Percentiles rank a stretch among this genome's conserved stretches.
phyloP scores from a whole-genome alignment of 2,113 vertebrate species.

The Strigops habroptila region DNA sequence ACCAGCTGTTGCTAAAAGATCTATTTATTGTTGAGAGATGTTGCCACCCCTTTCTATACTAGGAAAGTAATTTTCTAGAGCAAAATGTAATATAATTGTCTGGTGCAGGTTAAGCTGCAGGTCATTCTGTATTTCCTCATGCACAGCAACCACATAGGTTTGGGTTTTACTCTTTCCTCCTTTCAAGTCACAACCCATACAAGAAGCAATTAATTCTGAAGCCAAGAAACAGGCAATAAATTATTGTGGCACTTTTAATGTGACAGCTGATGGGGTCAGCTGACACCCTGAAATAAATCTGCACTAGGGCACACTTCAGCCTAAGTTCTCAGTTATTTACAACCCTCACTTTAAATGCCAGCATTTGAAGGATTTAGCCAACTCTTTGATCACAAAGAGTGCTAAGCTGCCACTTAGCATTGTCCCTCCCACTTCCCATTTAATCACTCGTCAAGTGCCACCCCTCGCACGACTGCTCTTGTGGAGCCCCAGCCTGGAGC shows the following conservation, averaged over 20 bases:
- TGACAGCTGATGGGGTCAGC: background rate
- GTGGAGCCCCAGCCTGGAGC: background rate
- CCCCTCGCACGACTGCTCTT: background rate
- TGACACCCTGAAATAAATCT: background rate
- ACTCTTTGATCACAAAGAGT: background rate
- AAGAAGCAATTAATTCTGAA: background rate
- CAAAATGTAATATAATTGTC: background rate
- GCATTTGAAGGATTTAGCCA: background rate
- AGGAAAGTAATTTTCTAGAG: background rate
- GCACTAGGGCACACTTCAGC: background rate
- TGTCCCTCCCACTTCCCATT: background rate
- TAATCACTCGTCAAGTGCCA: background rate
- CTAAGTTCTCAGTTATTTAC: accelerated
- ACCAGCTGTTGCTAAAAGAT: background rate
- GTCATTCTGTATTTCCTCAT: background rate
- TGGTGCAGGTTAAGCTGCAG: background rate
- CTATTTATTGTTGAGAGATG: background rate
- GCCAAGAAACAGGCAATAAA: background rate
- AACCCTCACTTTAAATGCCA: background rate
- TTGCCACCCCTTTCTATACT: background rate
- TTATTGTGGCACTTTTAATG: background rate
- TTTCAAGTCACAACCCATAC: background rate
- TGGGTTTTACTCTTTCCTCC: background rate
- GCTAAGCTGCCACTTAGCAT: background rate
- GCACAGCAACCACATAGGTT: background rate